Base-by-base conservation (phyloP, 2,888 invertebrate species). In the Automeris io region DNA sequence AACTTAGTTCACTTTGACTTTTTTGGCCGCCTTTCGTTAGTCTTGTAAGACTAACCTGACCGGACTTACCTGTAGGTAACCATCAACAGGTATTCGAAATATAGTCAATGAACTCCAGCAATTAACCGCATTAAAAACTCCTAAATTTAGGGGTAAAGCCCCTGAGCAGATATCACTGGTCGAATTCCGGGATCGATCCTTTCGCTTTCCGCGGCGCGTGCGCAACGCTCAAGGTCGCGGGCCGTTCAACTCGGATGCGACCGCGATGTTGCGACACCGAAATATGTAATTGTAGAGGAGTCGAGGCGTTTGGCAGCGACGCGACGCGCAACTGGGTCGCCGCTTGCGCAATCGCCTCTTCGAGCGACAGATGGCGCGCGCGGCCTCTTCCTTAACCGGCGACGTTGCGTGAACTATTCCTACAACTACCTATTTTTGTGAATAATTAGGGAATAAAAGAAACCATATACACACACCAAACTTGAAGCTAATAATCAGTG, bases 181-280 rank as follows among this genome's bases (percentile, higher is more conserved):
- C n/a, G n/a, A 29, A 57, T 70, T 74, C 73, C 70, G 69, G 78
- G 75, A 72, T 61, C 43, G 54, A 54, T 71, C 82, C 83, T 83
- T 85, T 85, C 83, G 80, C 85, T 83, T 82, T 81, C 81, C 65
- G 72, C 65, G 54, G 67, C 74, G 78, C 75, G 78, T 72, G 70
- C 62, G 66, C 78, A 79, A 77, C 68, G 53, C 72, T 70, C 85
- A 86, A 85, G 86, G 85, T 82, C 86, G 83, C 69, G 78, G 81
- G 82, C 75, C 85, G 78, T 86, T 86, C 85, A 86, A 85, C 86
- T 86, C 86, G 85, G 86, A 86, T 85, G 85, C 82, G 79, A 81
- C 79, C 75, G 70, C 58, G 71, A 49, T 54, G 72, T 86, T 85
- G 85, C 86, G 83, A 83, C 85, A 85, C 76, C 73, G 70, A 77